phyloP scores from a whole-genome alignment of 2,888 invertebrate species.

The Nebria brevicollis region DNA sequence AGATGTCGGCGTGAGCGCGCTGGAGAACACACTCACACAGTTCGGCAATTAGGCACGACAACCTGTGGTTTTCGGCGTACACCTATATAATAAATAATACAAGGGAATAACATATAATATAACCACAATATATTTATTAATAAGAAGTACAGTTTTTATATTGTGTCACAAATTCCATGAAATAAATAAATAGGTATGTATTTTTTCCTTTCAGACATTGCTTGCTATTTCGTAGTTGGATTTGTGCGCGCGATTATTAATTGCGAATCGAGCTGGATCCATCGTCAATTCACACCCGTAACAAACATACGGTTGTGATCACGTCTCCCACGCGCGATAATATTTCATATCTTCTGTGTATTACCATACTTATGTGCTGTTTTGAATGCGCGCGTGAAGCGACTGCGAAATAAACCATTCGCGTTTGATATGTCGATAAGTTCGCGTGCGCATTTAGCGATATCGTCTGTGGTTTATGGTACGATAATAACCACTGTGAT shows the following conservation, averaged over 20 bases:
- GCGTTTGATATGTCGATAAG: conserved; percentile 23
- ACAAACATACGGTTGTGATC: conserved; percentile 1
- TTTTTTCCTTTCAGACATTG: not conserved
- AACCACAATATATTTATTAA: not conserved
- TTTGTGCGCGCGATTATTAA: not conserved
- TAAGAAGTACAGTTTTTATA: not conserved
- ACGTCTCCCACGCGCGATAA: conserved; percentile 4
- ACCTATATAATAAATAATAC: not conserved
- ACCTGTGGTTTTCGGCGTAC: not conserved
- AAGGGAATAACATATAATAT: not conserved
- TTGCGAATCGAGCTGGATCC: not conserved
- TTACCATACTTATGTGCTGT: conserved; percentile 25
- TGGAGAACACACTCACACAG: not conserved
- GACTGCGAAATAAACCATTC: not conserved
- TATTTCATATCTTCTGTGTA: conserved; percentile 19
- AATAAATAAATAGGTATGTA: not conserved
- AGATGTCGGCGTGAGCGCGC: not conserved
- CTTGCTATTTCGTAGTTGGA: no score
- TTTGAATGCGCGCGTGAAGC: not conserved
- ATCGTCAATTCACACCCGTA: not conserved
- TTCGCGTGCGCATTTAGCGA: conserved; percentile 9
- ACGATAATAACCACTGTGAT: conserved; percentile 19
- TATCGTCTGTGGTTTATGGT: conserved; percentile 25
- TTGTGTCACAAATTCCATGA: no score
- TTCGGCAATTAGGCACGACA: conserved; percentile 1